These are phyloP conservation scores for Macrotus californicus DNA, from an alignment of 2,113 vertebrate genomes.

Conservation along the genomic window DNA sequence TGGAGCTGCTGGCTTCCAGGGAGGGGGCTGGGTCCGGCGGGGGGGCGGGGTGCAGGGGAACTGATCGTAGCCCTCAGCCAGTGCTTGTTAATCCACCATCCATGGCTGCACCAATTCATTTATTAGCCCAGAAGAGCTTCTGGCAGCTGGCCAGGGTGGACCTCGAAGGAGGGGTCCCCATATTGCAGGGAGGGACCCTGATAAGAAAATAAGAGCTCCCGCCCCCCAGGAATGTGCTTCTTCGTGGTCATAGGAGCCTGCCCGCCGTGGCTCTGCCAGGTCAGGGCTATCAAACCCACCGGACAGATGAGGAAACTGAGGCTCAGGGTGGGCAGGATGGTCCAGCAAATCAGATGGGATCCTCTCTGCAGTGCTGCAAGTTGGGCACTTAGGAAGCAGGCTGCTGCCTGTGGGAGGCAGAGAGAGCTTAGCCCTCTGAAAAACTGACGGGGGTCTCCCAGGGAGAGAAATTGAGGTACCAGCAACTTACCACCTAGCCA, in stretches of 20 bases:
- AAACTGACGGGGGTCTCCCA: not conserved
- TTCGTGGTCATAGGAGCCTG: not conserved
- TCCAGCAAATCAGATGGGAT: not conserved
- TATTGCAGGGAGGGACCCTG: not conserved
- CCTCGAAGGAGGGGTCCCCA: not conserved
- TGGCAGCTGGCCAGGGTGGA: slow-evolving; percentile 45
- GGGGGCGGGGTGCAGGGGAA: no score
- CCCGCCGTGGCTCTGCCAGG: not conserved
- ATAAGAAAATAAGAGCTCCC: not conserved
- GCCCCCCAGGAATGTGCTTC: not conserved
- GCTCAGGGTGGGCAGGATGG: not conserved
- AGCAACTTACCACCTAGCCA: not conserved
- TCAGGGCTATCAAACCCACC: not conserved
- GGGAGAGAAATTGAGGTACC: not conserved
- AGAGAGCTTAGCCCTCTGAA: not conserved
- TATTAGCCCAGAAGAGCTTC: slow-evolving; percentile 40
- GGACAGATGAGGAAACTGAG: not conserved
- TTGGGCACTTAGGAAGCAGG: not conserved
- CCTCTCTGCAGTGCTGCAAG: not conserved
- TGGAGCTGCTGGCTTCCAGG: not conserved
- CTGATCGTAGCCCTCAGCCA: not conserved
- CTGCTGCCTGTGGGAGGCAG: fast-evolving
- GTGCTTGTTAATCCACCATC: slow-evolving; percentile 43
- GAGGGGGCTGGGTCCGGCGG: not conserved
- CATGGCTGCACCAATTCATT: slow-evolving; percentile 36